These are phyloP conservation scores for Melanotaenia pygmaea DNA, from an alignment of 2,797 vertebrate species.

Conservation along the genomic window DNA sequence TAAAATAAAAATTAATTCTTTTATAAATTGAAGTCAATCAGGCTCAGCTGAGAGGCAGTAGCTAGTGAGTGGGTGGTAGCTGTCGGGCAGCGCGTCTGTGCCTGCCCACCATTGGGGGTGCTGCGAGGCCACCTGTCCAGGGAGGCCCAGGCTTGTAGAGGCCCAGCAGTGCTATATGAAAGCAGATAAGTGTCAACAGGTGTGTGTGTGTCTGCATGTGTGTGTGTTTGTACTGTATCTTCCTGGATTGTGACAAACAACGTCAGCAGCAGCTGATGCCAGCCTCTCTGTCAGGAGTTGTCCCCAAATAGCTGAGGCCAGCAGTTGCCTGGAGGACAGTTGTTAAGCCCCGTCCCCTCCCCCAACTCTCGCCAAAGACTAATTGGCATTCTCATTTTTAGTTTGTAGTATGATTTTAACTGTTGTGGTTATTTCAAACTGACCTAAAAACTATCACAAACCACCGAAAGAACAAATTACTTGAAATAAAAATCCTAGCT, in stretches of 20 bases:
- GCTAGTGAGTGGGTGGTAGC: conserved; percentile 26
- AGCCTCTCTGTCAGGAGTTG: conserved; percentile 67
- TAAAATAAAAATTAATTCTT: conserved; percentile 3
- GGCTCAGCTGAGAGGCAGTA: conserved; percentile 27
- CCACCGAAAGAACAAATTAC: conserved; percentile 18
- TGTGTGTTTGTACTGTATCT: conserved; percentile 58
- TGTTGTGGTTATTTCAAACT: not conserved
- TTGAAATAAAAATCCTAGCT: not conserved
- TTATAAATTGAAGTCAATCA: not conserved
- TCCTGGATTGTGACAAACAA: conserved; percentile 66
- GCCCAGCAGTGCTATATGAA: conserved; percentile 76
- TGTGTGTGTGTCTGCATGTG: conserved; percentile 61
- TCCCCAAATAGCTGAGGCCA: conserved; percentile 79
- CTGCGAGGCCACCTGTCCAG: conserved; percentile 76
- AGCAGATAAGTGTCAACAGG: conserved; percentile 83
- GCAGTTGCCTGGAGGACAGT: conserved; percentile 79
- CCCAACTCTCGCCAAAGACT: conserved; percentile 38
- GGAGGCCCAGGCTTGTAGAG: conserved; percentile 57
- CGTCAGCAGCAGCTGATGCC: conserved; percentile 81
- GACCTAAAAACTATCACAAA: conserved; percentile 24
- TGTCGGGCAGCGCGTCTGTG: conserved; percentile 33
- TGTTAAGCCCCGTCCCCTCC: conserved; percentile 49
- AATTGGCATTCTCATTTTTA: conserved; percentile 42
- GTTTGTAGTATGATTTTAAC: conserved; percentile 12
- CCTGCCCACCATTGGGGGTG: conserved; percentile 46